Evolutionary conservation across 2,113 vertebrate genomes (phyloP).

Genomic region (Nymphicus hollandicus): DNA sequence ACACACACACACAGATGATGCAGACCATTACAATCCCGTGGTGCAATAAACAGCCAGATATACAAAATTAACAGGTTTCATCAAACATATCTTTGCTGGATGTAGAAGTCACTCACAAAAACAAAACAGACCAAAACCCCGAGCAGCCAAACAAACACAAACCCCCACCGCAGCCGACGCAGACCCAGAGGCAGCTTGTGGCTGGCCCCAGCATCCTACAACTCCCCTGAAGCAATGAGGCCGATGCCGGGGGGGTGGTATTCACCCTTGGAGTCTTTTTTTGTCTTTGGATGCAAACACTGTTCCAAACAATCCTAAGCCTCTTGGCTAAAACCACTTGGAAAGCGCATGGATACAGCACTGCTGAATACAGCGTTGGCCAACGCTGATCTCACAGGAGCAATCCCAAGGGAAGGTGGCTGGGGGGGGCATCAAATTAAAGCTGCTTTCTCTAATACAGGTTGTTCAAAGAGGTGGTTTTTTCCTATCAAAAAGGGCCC

Average conservation of each 20-base stretch:
- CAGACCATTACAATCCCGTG: conserved; percentile 63
- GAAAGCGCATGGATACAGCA: neutral
- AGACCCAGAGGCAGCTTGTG: neutral
- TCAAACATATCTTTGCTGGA: conserved; percentile 21
- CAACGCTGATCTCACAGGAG: neutral
- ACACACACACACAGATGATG: conserved; percentile 42
- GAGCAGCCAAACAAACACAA: neutral
- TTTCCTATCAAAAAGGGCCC: neutral
- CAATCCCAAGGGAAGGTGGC: neutral
- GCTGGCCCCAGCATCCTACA: neutral
- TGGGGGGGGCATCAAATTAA: neutral
- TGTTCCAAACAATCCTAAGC: neutral
- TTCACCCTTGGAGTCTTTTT: neutral
- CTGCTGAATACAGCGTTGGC: neutral
- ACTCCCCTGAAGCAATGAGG: neutral
- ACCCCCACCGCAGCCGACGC: neutral
- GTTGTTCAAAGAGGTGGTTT: accelerated
- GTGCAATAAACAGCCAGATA: conserved; percentile 69
- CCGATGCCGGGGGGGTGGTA: neutral
- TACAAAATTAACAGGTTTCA: conserved; percentile 62
- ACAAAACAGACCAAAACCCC: conserved; percentile 14
- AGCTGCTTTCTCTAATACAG: neutral
- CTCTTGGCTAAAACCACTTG: neutral
- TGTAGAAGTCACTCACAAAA: conserved; percentile 23
- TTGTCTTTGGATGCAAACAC: neutral